phyloP scores from a whole-genome alignment of 2,888 invertebrate species.

The Deilephila elpenor region DNA sequence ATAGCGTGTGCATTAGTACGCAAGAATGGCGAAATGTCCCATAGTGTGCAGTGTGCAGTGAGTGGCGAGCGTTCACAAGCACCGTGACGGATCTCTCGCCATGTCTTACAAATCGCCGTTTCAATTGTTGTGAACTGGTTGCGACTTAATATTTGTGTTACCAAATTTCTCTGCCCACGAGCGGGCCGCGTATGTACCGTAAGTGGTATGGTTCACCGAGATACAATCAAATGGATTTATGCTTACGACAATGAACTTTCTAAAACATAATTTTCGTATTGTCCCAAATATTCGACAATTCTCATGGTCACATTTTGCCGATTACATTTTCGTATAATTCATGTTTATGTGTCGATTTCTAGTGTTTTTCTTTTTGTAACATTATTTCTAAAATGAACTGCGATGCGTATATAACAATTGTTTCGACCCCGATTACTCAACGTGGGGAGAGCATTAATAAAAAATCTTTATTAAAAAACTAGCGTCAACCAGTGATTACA shows the following conservation, averaged over 20 bases:
- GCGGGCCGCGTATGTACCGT: constrained; percentile 61
- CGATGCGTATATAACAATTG: neutral
- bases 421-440: constrained; percentile 2
- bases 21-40: constrained; percentile 10
- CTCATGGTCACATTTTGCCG: constrained; percentile 22
- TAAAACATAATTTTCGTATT: constrained; percentile 63
- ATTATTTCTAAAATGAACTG: neutral
- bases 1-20: neutral
- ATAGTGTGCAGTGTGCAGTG: constrained; percentile 13
- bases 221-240: constrained; percentile 71
- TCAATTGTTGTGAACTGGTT: constrained; percentile 70
- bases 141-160: constrained; percentile 71
- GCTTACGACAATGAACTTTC: constrained; percentile 70
- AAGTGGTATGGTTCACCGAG: constrained; percentile 69
- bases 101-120: constrained; percentile 66
- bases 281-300: constrained; percentile 31
- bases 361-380: neutral
- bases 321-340: constrained; percentile 19
- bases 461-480: constrained; percentile 34
- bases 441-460: neutral
- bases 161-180: constrained; percentile 75
- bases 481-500: constrained; percentile 44
- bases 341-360: neutral
- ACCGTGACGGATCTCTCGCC: constrained; percentile 67
- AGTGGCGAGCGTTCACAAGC: constrained; percentile 39